Evolutionary conservation across 2,888 invertebrate genomes (phyloP), one percentile per base, ranked within the genome.

Genomic region (Thecocarcelia acutangulata): DNA sequence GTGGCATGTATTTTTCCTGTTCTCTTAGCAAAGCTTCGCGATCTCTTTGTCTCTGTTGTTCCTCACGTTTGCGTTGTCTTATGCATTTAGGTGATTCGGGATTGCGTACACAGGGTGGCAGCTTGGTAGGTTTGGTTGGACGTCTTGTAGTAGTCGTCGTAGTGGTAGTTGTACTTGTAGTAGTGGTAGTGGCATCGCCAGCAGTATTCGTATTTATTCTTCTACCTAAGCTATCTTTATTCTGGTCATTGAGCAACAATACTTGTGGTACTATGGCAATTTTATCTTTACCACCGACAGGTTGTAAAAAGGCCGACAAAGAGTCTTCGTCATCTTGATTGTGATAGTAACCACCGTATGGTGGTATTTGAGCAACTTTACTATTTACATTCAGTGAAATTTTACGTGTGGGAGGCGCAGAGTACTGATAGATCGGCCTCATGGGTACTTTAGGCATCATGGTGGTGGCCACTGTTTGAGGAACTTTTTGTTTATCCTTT

Each of bases 241-340:
- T 76, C 74, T 89, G 89, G 85, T 90, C 90, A 66, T 89, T 89
- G 2, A 90, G 84, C 17, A 91, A 69, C 80, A 90, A 85, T 9
- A 91, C 90, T 79, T 90, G 90, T 1, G 91, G 90, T 13, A 89
- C 89, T 15, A 89, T 88, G 11, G 88, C 87, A 17, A 89, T 89
- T 75, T 87, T 89, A 28, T 86, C 88, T 3, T 86, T 86, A 2
- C 84, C 84, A 64, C 85, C 85, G 6, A 85, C 84, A 5, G 85
- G 79, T 17, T 84, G 84, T 37, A 87, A 56, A 75, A 87, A 87
- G 4, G 83, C 84, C 48, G 85, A 87, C 75, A 85, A 24, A 3
- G 82, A 82, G 12, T 87, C 85, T 37, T 87, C 86, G 3, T 86
- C 86, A 56, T 86, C 85, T 12, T 88, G 86, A 48, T 88, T 88